Evolutionary conservation across 2,797 vertebrate species (phyloP), one percentile per base, ranked within the genome.

Genomic region (Strix occidentalis): DNA sequence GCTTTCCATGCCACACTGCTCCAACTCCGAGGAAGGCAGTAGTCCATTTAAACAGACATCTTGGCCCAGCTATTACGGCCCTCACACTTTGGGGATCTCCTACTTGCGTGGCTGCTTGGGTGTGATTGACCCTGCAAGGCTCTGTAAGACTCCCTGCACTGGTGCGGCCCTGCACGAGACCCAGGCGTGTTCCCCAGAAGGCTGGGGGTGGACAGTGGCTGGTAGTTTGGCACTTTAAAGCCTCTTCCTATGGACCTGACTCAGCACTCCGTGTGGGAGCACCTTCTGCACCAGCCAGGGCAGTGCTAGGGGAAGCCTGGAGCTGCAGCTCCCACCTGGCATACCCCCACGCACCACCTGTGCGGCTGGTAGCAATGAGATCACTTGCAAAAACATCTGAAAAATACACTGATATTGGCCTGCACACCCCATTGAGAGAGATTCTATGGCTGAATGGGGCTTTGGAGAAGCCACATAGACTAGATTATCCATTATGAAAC

Each of bases 91-190:
- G 37, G n/a, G 13, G 51, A 57, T n/a, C 46, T 51, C 56, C 70
- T 21, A 3, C 26, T 18, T 3, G 2, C 0, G 0, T 1, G 41
- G 68, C 43, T 70, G 50, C 64, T 12, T 50, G 13, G 45, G 21
- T 16, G 37, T 6, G 37, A 50, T 2, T 13, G 43, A 66, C 16
- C 37, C 46, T 29, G 39, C 43, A 16, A 1, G 3, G 48, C 71
- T 80, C 63, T n/a, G n/a, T 2, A 29, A 9, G 39, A 5, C 16
- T 13, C 39, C 46, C 35, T 24, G 23, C 25, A 4, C 1, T 4
- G 8, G 9, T 21, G 66, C 60, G 37, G 53, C 39, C 41, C 35
- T 24, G 23, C 25, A 4, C 1, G 2, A 60, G 29, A 35, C 23
- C 23, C 53, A 60, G 9, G 19, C 1, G 1, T 4, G 51, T 11